Percentiles rank a stretch among this genome's conserved stretches.
Conservation (phyloP, 1,140 invertebrate genomes). For the Ladona fulva region DNA sequence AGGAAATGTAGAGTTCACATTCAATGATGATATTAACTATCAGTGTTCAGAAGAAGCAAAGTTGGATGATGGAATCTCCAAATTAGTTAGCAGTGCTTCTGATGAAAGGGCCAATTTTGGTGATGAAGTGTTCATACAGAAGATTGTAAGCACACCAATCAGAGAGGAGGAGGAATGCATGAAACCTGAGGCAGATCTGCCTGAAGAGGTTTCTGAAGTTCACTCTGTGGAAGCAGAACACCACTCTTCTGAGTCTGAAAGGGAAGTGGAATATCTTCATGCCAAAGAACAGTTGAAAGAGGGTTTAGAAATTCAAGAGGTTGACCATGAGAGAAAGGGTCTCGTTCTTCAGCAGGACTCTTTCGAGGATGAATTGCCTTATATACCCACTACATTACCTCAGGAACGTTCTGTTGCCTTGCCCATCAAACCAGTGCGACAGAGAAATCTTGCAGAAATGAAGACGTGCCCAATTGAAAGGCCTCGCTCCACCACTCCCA, state of each 20-base stretch:
- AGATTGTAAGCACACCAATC: slow-evolving; percentile 16
- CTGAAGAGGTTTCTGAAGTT: slow-evolving; percentile 24
- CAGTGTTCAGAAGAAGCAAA: slow-evolving; percentile 21
- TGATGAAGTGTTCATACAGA: slow-evolving; percentile 13
- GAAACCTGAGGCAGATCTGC: slow-evolving; percentile 14
- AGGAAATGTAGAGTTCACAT: slow-evolving; percentile 36
- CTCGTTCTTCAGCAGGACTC: slow-evolving; percentile 70
- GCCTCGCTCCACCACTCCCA: slow-evolving; percentile 74
- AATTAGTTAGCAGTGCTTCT: slow-evolving; percentile 15
- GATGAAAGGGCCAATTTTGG: not conserved
- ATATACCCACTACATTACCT: slow-evolving; percentile 75
- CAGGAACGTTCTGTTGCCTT: slow-evolving; percentile 69
- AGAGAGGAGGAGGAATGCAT: slow-evolving; percentile 15
- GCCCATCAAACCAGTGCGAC: slow-evolving; percentile 68
- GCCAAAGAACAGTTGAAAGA: slow-evolving; percentile 31
- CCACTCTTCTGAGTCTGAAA: slow-evolving; percentile 70
- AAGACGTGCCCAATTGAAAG: slow-evolving; percentile 77
- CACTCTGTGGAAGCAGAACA: slow-evolving; percentile 40
- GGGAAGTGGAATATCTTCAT: slow-evolving; percentile 47
- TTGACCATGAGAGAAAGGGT: slow-evolving; percentile 59
- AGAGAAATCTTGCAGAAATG: slow-evolving; percentile 53
- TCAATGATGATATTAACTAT: slow-evolving; percentile 32
- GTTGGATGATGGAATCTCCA: slow-evolving; percentile 23
- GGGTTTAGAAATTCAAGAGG: slow-evolving; percentile 35
- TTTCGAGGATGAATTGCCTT: slow-evolving; percentile 78